Evolutionary conservation across 1,140 invertebrate species (phyloP), one percentile per base, ranked within the genome.

Genomic region (Periplaneta americana): DNA sequence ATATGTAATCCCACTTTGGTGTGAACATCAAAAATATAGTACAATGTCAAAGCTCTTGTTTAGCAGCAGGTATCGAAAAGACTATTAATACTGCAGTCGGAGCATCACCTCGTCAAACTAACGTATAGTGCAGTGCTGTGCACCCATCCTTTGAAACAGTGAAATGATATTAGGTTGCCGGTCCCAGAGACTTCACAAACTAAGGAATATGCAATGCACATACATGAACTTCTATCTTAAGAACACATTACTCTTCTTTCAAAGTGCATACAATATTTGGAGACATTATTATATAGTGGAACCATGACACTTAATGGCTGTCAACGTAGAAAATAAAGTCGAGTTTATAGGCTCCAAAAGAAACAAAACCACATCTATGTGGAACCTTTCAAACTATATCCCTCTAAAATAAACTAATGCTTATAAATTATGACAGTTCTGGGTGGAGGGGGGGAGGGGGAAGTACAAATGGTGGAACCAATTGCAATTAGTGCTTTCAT

Each of bases 131-230:
- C 48, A 66, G 48, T 66, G 48, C 22, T 66, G 48, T 66, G 48
- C 48, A 66, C 48, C 48, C 48, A 66, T 66, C 48, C 48, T 66
- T 66, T 66, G 48, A 75, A 78, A 36, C n/a, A 36, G 36, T 36
- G n/a, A 78, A 36, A 78, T 78, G 76, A 78, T 78, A 78, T 36
- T 78, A 78, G 34, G 76, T 78, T 78, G 76, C 76, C 76, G 28
- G 76, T 36, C n/a, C 34, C 76, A 78, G 18, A 77, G 35, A 34
- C 76, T n/a, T 78, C 35, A 78, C 76, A 36, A 78, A 78, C 76
- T 78, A 78, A 78, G 34, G 34, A 76, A 78, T 28, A 66, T 66
- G 48, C 48, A 66, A 66, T 66, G 48, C 48, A 66, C 48, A 66
- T 48, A 48, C 39, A 48, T 66, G 6, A 66, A 66, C 22, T 66